These are phyloP conservation scores for Hestina assimilis DNA, from an alignment of 1,140 invertebrate species.

Conservation along the genomic window DNA sequence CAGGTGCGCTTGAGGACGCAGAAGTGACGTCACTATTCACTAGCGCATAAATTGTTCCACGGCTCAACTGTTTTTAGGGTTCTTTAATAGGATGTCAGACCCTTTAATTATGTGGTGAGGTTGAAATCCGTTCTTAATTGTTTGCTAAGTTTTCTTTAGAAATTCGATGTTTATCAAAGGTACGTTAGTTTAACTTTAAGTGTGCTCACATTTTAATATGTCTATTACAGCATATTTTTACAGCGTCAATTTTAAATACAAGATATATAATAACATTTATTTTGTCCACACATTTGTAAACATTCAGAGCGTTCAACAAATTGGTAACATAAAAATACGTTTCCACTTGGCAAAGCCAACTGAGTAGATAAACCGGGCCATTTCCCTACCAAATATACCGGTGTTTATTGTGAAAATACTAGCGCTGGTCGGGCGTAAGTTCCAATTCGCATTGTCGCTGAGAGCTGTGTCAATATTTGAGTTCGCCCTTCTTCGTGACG, in stretches of 20 bases:
- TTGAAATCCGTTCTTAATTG: slow-evolving; percentile 6
- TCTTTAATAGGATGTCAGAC: slow-evolving; percentile 26
- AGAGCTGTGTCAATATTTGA: slow-evolving; percentile 61
- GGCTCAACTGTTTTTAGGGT: slow-evolving; percentile 29
- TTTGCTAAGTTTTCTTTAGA: background rate
- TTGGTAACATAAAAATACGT: slow-evolving; percentile 1
- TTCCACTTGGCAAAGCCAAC: slow-evolving; percentile 13
- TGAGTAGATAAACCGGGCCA: slow-evolving; percentile 32
- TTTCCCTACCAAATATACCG: slow-evolving; percentile 44
- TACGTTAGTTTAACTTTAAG: too few relatives aligned
- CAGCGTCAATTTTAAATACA: too few relatives aligned
- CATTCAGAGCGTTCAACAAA: background rate
- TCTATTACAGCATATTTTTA: too few relatives aligned
- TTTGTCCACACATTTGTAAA: background rate
- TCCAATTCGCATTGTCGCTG: slow-evolving; percentile 49
- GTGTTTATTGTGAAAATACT: slow-evolving; percentile 60
- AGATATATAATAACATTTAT: too few relatives aligned
- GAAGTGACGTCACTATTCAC: slow-evolving; percentile 36
- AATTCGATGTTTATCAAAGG: too few relatives aligned
- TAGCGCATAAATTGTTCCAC: slow-evolving; percentile 35
- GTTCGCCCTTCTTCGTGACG: slow-evolving; percentile 39
- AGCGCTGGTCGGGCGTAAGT: slow-evolving; percentile 31
- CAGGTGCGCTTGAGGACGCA: slow-evolving; percentile 35
- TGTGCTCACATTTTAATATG: too few relatives aligned
- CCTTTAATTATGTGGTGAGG: slow-evolving; percentile 21